Conservation (phyloP, 2,113 vertebrate genomes). For the Syrmaticus mikado region DNA sequence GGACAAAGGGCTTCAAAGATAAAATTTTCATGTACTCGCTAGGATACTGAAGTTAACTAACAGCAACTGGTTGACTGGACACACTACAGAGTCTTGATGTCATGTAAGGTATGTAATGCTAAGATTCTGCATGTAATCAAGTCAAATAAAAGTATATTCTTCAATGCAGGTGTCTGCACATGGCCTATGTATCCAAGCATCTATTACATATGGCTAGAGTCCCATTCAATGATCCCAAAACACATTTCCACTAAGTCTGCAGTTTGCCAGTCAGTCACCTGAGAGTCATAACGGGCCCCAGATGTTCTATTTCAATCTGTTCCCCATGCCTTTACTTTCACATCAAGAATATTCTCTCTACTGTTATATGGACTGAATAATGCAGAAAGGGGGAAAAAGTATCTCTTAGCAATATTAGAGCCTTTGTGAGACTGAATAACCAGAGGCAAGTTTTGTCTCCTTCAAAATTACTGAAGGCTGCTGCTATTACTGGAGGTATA, state of each 20-base stretch:
- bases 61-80: not conserved
- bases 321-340: not conserved
- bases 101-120: not conserved
- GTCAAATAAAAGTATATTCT: too few relatives aligned
- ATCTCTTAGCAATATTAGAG: not conserved
- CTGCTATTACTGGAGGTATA: not conserved
- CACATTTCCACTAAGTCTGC: not conserved
- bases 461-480: not conserved
- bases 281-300: not conserved
- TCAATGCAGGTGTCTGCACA: not conserved
- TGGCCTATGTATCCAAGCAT: not conserved
- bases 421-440: not conserved
- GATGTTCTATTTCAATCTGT: not conserved
- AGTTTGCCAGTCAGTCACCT: not conserved
- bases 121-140: not conserved
- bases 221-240: not conserved
- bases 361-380: not conserved
- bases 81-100: not conserved
- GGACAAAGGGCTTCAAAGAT: not conserved
- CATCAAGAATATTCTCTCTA: not conserved
- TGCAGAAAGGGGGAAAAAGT: not conserved
- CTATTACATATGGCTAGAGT: not conserved
- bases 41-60: not conserved
- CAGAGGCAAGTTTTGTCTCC: not conserved
- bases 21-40: not conserved